Conservation (phyloP, 2,888 invertebrate genomes). For the Drosophila lutescens region DNA sequence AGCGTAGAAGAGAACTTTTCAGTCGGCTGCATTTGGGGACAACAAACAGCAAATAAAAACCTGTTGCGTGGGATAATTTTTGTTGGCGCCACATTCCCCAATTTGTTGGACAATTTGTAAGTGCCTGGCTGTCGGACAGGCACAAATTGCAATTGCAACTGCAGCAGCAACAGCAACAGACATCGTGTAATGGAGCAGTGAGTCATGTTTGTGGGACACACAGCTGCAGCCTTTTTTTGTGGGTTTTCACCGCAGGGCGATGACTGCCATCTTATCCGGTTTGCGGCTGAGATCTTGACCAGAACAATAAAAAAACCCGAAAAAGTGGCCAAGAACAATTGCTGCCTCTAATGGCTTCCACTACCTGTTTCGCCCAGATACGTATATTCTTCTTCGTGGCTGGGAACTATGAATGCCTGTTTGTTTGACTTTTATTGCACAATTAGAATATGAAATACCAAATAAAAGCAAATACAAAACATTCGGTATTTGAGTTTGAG, state of each 20-base stretch:
- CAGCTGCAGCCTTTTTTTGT: slow-evolving; percentile 9
- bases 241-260: slow-evolving; percentile 10
- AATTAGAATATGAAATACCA: slow-evolving; percentile 52
- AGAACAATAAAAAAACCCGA: slow-evolving; percentile 33
- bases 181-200: slow-evolving; percentile 21
- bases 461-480: slow-evolving; percentile 19
- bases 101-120: slow-evolving; percentile 49
- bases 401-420: slow-evolving; percentile 35
- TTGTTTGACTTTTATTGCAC: slow-evolving; percentile 59
- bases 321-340: slow-evolving; percentile 24
- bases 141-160: slow-evolving; percentile 23
- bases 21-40: slow-evolving; percentile 26
- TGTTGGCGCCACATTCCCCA: slow-evolving; percentile 25
- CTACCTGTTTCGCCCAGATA: slow-evolving; percentile 19
- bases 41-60: slow-evolving; percentile 46
- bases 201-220: slow-evolving; percentile 34
- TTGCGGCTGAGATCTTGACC: slow-evolving; percentile 34
- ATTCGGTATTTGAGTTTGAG: slow-evolving; percentile 12
- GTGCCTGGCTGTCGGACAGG: slow-evolving; percentile 18
- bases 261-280: slow-evolving; percentile 22
- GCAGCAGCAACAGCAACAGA: slow-evolving; percentile 1
- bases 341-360: slow-evolving; percentile 18
- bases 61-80: slow-evolving; percentile 74
- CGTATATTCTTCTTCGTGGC: neutral
- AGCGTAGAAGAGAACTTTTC: slow-evolving; percentile 41